These are phyloP conservation scores for Nyctibius bracteatus DNA, from an alignment of 2,113 vertebrate genomes.

Conservation along the genomic window DNA sequence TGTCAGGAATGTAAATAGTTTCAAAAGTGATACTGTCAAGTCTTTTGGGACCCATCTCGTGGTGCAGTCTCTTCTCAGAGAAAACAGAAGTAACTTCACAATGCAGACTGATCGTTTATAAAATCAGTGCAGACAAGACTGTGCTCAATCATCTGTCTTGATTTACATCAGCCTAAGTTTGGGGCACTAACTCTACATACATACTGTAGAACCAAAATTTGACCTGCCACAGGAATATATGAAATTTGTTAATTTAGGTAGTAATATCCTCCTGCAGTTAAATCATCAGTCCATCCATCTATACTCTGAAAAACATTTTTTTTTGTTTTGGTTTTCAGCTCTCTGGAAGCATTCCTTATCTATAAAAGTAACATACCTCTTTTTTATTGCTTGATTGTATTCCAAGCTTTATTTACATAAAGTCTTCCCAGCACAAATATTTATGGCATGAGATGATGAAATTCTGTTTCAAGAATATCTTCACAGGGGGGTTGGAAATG, in stretches of 20 bases:
- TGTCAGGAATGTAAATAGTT: constrained; percentile 66
- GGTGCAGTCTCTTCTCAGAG: neutral
- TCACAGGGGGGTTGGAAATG: neutral
- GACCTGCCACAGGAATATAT: neutral
- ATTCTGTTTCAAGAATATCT: neutral
- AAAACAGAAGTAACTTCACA: neutral
- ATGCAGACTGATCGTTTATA: neutral
- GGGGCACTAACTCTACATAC: neutral
- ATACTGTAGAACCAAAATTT: neutral
- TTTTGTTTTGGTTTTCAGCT: neutral
- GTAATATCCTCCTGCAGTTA: neutral
- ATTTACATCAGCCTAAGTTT: neutral
- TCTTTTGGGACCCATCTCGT: neutral
- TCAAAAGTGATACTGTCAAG: constrained; percentile 40
- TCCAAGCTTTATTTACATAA: neutral
- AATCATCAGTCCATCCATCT: neutral
- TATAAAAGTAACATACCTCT: neutral
- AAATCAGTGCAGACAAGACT: neutral
- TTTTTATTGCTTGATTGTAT: neutral
- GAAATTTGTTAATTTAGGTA: neutral
- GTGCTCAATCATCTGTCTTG: neutral
- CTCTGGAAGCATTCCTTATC: neutral
- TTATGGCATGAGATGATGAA: neutral
- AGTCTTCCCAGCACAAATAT: neutral
- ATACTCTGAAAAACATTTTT: neutral